Base-by-base conservation (phyloP, 2,797 vertebrate genomes). In the Fistularia commersonii region DNA sequence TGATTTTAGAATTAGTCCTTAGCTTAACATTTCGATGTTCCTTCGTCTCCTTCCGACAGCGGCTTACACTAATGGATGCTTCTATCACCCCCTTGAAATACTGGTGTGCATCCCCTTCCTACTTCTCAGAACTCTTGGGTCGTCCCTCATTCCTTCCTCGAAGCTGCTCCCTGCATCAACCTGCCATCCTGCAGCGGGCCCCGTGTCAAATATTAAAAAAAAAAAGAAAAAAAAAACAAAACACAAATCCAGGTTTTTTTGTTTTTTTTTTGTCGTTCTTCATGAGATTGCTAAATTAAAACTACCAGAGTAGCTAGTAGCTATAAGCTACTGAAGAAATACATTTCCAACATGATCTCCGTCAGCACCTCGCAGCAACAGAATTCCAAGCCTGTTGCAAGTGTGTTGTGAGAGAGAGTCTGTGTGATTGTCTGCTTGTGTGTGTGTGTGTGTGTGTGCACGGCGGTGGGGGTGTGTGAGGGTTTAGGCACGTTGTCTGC, bases 401-500 rank as follows among this genome's bases (percentile, higher is more conserved):
- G 52, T 41, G 47, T 58, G 44, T 51, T 13, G 12, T 10, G 44
- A 42, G 23, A 33, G 61, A 50, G 41, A 34, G 15, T 31, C 47
- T 47, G 57, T 32, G 32, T 41, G 61, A 40, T 23, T 47, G 48
- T 45, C 55, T 40, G 23, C 42, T 44, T 46, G 50, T 51, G 50
- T 43, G 32, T 55, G 61, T 47, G 64, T 40, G 55, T 59, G 57
- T 52, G 66, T 70, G 75, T 76, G 79, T 65, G 79, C 9, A 10
- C 9, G 35, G 35, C 9, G 35, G 35, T 7, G 35, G 35, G 35
- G 35, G 35, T 3, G 55, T 57, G 58, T 73, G 72, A 75, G 78
- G 79, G 76, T 84, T 85, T 78, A 80, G 71, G 77, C 80, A 67
- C 67, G 80, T 84, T 56, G 73, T 86, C 83, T 85, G 77, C 69